Conservation (phyloP, 2,113 vertebrate species). For the Cebus imitator region DNA sequence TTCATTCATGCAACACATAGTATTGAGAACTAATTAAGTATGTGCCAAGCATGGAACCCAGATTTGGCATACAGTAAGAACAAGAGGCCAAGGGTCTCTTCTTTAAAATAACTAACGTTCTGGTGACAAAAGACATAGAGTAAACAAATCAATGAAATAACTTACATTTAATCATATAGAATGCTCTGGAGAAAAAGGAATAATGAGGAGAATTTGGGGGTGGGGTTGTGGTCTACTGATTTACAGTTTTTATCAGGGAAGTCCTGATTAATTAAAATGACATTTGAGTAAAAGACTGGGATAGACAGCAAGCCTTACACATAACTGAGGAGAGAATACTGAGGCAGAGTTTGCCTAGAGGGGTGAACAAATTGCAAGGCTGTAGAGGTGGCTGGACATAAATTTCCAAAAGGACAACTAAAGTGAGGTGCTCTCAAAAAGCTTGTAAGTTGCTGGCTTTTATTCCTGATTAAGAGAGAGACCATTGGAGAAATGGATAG, state of each 20-base stretch:
- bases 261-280: background rate
- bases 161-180: background rate
- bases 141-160: background rate
- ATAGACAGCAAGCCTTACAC: accelerated
- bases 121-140: background rate
- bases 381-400: background rate
- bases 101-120: background rate
- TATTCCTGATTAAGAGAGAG: background rate
- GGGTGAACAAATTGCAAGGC: background rate
- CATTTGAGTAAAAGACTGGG: background rate
- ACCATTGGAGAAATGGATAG: accelerated
- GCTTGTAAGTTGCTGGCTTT: background rate
- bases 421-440: background rate
- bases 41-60: background rate
- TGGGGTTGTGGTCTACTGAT: background rate
- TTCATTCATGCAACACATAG: background rate
- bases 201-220: accelerated
- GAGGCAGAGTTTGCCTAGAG: background rate
- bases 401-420: background rate
- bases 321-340: background rate
- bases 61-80: background rate
- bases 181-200: background rate
- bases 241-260: background rate
- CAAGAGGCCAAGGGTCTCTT: background rate
- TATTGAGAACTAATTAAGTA: background rate